Conservation (phyloP, 2,888 invertebrate genomes). For the Euphydryas editha region DNA sequence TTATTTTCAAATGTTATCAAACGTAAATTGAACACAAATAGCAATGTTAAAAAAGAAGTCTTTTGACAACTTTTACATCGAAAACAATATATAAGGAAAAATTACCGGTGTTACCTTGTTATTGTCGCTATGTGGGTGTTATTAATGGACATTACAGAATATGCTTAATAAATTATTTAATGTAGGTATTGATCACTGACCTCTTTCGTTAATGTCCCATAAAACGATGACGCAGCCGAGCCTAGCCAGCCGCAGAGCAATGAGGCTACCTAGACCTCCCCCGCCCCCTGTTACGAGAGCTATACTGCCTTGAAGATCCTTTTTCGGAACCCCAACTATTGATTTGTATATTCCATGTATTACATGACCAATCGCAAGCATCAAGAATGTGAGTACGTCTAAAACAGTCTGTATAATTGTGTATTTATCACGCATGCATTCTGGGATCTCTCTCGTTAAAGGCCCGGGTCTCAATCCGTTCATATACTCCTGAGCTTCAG, state of each 20-base stretch:
- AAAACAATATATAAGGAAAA: too few species aligned
- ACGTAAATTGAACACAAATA: too few species aligned
- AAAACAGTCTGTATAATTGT: conserved; percentile 81
- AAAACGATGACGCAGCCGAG: conserved; percentile 91
- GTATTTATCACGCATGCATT: conserved; percentile 77
- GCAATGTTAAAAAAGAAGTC: too few species aligned
- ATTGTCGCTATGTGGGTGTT: too few species aligned
- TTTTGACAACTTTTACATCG: too few species aligned
- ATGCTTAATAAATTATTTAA: neutral
- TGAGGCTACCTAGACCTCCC: conserved; percentile 91
- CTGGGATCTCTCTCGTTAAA: conserved; percentile 75
- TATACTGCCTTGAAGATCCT: conserved; percentile 89
- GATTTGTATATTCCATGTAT: conserved; percentile 85
- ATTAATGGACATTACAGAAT: neutral
- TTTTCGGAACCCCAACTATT: conserved; percentile 85
- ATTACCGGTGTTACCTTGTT: too few species aligned
- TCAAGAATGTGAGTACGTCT: conserved; percentile 82
- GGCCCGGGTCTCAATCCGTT: conserved; percentile 74
- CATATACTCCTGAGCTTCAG: conserved; percentile 71
- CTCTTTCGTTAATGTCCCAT: conserved; percentile 95
- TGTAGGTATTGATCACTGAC: too few species aligned
- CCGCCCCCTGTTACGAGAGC: conserved; percentile 96
- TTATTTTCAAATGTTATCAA: too few species aligned
- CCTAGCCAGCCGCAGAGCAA: conserved; percentile 89
- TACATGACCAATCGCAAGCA: conserved; percentile 75